phyloP scores from a whole-genome alignment of 2,113 vertebrate species.

The Indicator maculatus region DNA sequence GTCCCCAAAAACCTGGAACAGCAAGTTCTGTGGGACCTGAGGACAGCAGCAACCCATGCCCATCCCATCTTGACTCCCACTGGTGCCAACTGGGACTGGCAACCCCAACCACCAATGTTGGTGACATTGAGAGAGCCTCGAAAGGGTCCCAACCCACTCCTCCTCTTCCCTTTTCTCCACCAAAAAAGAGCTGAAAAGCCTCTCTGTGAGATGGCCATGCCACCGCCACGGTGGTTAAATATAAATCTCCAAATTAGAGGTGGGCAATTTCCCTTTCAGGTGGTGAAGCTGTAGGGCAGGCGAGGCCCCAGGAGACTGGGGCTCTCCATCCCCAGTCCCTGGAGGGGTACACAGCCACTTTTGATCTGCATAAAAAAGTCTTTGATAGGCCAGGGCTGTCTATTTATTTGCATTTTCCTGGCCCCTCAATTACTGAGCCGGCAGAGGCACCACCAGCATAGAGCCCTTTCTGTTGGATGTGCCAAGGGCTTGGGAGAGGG shows the following conservation, averaged over 20 bases:
- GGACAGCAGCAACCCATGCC: accelerated
- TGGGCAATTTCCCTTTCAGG: not conserved
- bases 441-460: not conserved
- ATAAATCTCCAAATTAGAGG: not conserved
- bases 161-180: not conserved
- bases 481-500: not conserved
- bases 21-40: accelerated
- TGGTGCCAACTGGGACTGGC: accelerated
- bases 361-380: not conserved
- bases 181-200: not conserved
- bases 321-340: not conserved
- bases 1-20: not conserved
- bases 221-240: not conserved
- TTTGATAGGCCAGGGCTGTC: not conserved
- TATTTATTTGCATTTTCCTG: slow-evolving; percentile 7
- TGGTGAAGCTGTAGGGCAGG: not conserved
- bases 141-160: not conserved
- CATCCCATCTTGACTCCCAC: accelerated
- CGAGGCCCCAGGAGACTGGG: not conserved
- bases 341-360: not conserved
- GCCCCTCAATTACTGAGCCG: not conserved
- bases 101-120: accelerated
- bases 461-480: not conserved
- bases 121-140: not conserved
- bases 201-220: not conserved